Conservation (phyloP, 2,888 invertebrate genomes). For the Drosophila demipolita region DNA sequence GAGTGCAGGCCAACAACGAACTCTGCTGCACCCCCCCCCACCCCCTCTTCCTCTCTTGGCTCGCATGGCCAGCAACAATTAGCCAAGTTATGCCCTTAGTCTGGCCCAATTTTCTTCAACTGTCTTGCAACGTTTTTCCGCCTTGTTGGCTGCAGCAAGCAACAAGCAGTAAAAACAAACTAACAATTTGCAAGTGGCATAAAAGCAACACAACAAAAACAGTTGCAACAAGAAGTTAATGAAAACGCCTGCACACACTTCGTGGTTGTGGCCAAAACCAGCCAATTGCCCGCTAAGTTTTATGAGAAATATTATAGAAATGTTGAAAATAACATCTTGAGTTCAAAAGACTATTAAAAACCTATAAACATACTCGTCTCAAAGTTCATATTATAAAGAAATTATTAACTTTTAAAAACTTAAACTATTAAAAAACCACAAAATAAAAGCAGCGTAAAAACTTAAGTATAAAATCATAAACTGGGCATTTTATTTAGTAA, state of each 20-base stretch:
- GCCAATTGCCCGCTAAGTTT: conserved; percentile 9
- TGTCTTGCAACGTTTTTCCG: conserved; percentile 65
- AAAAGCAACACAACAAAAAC: conserved; percentile 52
- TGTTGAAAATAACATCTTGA: neutral
- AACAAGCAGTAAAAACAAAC: conserved; percentile 47
- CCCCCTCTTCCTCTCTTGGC: conserved; percentile 7
- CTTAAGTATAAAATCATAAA: neutral
- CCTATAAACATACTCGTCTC: neutral
- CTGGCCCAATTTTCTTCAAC: conserved; percentile 52
- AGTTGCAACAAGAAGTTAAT: conserved; percentile 77
- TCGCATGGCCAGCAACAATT: conserved; percentile 75
- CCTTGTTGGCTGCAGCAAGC: conserved; percentile 47
- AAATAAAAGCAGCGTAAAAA: neutral
- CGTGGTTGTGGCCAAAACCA: conserved; percentile 23
- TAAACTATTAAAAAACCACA: neutral
- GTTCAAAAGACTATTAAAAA: neutral
- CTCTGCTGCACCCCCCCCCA: conserved; percentile 1
- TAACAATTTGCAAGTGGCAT: conserved; percentile 46
- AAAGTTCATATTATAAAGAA: neutral
- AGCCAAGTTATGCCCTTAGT: conserved; percentile 74
- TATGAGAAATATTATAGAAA: neutral
- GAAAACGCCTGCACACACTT: conserved; percentile 60
- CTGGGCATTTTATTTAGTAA: neutral
- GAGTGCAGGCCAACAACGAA: conserved; percentile 27
- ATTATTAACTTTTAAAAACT: neutral